Percentiles rank a stretch among this genome's conserved stretches.
phyloP scores from a whole-genome alignment of 2,113 vertebrate genomes.

The Papio anubis region DNA sequence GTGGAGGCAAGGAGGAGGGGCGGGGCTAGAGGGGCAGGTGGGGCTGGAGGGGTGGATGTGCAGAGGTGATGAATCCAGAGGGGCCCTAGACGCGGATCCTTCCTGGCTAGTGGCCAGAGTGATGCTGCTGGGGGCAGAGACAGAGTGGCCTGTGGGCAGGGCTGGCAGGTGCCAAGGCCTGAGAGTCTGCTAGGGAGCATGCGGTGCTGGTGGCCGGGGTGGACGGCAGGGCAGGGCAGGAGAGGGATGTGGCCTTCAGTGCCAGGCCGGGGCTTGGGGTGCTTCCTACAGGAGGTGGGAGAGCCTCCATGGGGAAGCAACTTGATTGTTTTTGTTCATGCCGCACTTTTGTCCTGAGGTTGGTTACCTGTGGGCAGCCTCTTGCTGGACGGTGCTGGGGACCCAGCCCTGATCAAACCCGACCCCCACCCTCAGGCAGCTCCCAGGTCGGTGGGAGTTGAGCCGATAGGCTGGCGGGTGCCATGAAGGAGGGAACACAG shows the following conservation, averaged over 20 bases:
- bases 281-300: background rate
- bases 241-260: background rate
- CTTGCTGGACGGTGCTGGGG: background rate
- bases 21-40: background rate
- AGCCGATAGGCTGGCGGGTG: background rate
- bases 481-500: background rate
- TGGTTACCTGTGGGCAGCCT: background rate
- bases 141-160: background rate
- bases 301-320: no score
- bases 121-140: background rate
- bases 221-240: background rate
- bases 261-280: background rate
- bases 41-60: background rate
- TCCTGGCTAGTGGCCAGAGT: background rate
- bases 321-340: background rate
- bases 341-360: background rate
- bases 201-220: no score
- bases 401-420: background rate
- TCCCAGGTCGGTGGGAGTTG: background rate
- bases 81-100: background rate
- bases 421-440: background rate
- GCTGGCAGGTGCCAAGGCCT: background rate
- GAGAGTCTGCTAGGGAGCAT: background rate
- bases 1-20: background rate
- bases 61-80: background rate